Base-by-base conservation (phyloP, 2,113 vertebrate genomes). In the Pangasianodon gigas region DNA sequence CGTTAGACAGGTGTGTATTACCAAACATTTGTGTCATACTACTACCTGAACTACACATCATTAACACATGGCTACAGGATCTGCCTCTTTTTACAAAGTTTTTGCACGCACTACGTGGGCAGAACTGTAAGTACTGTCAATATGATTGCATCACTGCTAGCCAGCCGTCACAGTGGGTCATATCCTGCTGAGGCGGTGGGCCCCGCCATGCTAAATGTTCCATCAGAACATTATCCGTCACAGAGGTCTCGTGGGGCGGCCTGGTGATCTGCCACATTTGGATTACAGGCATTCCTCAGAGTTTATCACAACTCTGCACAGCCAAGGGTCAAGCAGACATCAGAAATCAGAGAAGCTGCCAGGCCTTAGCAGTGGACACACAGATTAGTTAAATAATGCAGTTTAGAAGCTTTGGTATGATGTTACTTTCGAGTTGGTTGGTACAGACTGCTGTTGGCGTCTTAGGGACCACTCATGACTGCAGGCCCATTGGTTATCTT, bases 91-190 rank as follows among this genome's bases (percentile, higher is more conserved):
- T 62, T 48, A 75, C 16, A 65, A 67, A 62, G 37, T 65, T 32
- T 79, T 41, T 11, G 10, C 6, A n/a, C 6, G 4, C 77, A 51
- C 26, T 51, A 48, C 8, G 21, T 81, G 10, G 79, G 81, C n/a
- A 83, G 29, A 75, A n/a, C 26, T 81, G 79, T 60, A 62, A 26
- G 16, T 60, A 44, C 82, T 26, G 37, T 44, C 37, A 84, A 62
- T 62, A 84, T 62, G 10, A 84, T 62, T 26, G 58, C 56, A 58
- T 60, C 18, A 37, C 52, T 82, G 86, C 90, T 80, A 82, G 85
- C 92, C 94, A 93, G 93, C 93, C 92, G 90, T 95, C 93, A 90
- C 85, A 51, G 75, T 54, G 86, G 84, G 88, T 93, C 90, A 89
- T 89, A 77, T 80, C 44, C 88, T 91, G 52, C 56, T 71, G 85